Evolutionary conservation across 2,888 invertebrate genomes (phyloP).

Genomic region (Leptinotarsa haldemani): DNA sequence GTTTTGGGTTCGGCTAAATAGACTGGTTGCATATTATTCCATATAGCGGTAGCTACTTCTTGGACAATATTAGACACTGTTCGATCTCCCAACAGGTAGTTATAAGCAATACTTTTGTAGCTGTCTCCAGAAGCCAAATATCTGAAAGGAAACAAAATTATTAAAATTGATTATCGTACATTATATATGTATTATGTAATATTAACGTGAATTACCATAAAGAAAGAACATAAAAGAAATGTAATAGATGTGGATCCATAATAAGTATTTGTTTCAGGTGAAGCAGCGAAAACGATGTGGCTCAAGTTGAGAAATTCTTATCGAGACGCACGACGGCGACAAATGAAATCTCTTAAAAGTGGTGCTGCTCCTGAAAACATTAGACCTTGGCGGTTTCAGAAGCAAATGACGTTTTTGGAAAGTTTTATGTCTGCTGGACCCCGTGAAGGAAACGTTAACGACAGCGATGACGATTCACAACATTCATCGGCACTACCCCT

Average conservation of each 20-base stretch:
- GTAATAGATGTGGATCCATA: too few relatives aligned
- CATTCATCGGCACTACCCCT: slow-evolving; percentile 13
- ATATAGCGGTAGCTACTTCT: slow-evolving; percentile 47
- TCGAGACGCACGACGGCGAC: slow-evolving; percentile 22
- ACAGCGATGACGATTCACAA: slow-evolving; percentile 28
- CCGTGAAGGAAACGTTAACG: slow-evolving; percentile 26
- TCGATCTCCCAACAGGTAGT: slow-evolving; percentile 34
- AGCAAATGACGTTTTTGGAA: slow-evolving; percentile 42
- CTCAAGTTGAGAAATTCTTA: slow-evolving; percentile 12
- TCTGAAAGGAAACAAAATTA: slow-evolving; percentile 24
- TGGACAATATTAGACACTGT: slow-evolving; percentile 60
- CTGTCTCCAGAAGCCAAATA: slow-evolving; percentile 20
- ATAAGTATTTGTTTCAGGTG: slow-evolving; percentile 10
- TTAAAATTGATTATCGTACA: not conserved
- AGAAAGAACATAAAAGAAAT: not conserved
- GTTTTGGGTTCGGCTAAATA: slow-evolving; percentile 45
- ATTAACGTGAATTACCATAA: slow-evolving; percentile 1
- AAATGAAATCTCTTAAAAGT: slow-evolving; percentile 22
- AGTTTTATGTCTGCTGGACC: slow-evolving; percentile 33
- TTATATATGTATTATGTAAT: slow-evolving; percentile 1
- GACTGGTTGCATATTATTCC: too few relatives aligned
- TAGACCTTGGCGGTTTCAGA: slow-evolving; percentile 35
- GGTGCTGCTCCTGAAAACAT: slow-evolving; percentile 20
- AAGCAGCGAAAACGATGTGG: slow-evolving; percentile 19
- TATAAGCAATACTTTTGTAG: slow-evolving; percentile 36